Conservation (phyloP, 2,797 vertebrate genomes). For the Crax fasciolata region DNA sequence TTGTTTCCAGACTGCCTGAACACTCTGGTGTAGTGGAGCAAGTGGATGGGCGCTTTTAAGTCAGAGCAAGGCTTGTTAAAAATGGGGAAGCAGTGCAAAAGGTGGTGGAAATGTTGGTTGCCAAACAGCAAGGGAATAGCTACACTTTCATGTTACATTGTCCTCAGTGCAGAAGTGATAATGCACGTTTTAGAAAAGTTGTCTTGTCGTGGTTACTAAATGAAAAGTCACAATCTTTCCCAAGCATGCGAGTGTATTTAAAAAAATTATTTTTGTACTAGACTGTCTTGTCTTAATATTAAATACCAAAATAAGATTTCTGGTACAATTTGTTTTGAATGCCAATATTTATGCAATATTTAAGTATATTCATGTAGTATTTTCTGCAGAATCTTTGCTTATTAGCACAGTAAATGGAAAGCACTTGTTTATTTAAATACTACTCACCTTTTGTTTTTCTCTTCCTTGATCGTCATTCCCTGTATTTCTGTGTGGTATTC, state of each 20-base stretch:
- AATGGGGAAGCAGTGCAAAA: background rate
- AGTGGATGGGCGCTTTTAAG: background rate
- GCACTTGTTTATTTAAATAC: background rate
- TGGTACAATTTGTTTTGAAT: background rate
- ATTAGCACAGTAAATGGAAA: background rate
- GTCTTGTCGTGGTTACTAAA: background rate
- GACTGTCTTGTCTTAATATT: background rate
- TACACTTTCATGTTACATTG: background rate
- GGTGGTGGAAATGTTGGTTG: background rate
- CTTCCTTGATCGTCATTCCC: background rate
- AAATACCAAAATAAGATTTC: background rate
- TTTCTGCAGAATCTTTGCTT: background rate
- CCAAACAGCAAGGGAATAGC: background rate
- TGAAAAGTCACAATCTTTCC: background rate
- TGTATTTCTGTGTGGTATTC: background rate
- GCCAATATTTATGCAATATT: rapidly evolving
- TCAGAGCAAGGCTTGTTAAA: background rate
- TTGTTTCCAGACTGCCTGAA: background rate
- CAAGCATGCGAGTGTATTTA: background rate
- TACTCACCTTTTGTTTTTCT: background rate
- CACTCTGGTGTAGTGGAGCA: background rate
- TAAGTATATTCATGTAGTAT: background rate
- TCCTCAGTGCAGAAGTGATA: background rate
- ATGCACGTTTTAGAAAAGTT: rapidly evolving
- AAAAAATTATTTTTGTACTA: background rate